Conservation (phyloP, 2,113 vertebrate species). For the cattle (Bos taurus) region DNA sequence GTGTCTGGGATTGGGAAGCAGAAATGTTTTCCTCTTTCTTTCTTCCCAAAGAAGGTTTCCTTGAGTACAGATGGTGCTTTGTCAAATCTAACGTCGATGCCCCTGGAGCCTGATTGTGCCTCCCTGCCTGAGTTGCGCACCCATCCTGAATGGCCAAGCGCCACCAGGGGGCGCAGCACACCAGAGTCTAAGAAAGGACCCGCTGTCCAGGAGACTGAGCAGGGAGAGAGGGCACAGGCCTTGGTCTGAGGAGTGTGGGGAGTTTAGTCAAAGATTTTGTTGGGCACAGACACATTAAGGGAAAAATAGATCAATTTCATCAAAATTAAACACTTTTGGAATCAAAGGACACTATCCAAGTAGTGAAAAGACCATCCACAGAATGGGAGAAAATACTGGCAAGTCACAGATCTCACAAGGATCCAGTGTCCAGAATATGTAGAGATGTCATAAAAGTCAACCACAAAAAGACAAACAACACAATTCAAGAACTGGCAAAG, state of each 20-base stretch:
- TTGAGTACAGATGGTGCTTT: neutral
- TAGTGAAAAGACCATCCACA: neutral
- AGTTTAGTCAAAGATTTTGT: neutral
- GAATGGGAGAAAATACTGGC: neutral
- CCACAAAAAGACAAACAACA: neutral
- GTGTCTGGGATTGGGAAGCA: neutral
- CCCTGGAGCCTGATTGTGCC: neutral
- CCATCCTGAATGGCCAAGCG: neutral
- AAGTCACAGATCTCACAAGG: neutral
- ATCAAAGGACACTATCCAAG: neutral
- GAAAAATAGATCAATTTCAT: neutral
- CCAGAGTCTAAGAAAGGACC: neutral
- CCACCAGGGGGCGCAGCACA: neutral
- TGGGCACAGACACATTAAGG: neutral
- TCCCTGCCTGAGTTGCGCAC: accelerated
- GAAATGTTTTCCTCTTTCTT: neutral
- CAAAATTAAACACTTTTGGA: neutral
- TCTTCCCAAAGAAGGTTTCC: neutral
- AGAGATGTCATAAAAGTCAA: neutral
- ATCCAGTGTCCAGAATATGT: neutral
- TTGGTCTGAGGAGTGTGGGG: accelerated
- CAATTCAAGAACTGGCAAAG: neutral
- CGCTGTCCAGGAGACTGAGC: accelerated
- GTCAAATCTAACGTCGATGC: neutral
- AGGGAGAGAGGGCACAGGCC: no score